Base-by-base conservation (phyloP, 2,888 invertebrate genomes). In the Athalia cordata region DNA sequence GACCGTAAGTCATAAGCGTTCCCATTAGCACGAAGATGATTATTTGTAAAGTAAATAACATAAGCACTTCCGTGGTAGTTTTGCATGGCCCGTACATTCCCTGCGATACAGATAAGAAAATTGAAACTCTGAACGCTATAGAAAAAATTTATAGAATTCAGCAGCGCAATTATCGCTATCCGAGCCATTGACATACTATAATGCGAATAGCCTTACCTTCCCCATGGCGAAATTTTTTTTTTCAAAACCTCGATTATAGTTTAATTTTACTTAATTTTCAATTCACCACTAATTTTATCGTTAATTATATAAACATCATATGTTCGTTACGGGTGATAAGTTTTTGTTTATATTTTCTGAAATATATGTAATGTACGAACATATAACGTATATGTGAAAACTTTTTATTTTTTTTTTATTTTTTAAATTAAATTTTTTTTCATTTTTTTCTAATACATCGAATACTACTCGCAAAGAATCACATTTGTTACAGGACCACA, bases 1-100 rank as follows among this genome's bases (percentile, higher is more conserved):
- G 86, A 4, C 90, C 89, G 85, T 92, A 92, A 84, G 91, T 91
- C 88, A 92, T 90, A 87, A 91, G 88, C 85, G 90, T 83, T 85
- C 91, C 92, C 89, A 91, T 92, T 84, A 92, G 85, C 82, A 90
- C 89, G 82, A 92, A 88, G 83, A 92, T 86, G 83, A 91, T 85
- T 86, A 92, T 89, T 90, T 92, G 91, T 84, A 92, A 87, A 83
- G 90, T 85, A 85, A 92, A 88, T 81, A 92, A 90, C 83, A 89
- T 87, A 81, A 91, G 84, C 87, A 91, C 85, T 81, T 87, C 87
- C 81, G 85, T 86, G 81, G 86, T 89, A 50, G 29, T 79, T 8
- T 80, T 80, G 65, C 76, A 78, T 47, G 79, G 15, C 5, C 80
- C 79, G 64, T 83, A 82, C 84, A 86, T 86, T 79, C 77, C 82